Evolutionary conservation across 2,888 invertebrate species (phyloP), one percentile per base, ranked within the genome.

Genomic region (Anaspis maculata): DNA sequence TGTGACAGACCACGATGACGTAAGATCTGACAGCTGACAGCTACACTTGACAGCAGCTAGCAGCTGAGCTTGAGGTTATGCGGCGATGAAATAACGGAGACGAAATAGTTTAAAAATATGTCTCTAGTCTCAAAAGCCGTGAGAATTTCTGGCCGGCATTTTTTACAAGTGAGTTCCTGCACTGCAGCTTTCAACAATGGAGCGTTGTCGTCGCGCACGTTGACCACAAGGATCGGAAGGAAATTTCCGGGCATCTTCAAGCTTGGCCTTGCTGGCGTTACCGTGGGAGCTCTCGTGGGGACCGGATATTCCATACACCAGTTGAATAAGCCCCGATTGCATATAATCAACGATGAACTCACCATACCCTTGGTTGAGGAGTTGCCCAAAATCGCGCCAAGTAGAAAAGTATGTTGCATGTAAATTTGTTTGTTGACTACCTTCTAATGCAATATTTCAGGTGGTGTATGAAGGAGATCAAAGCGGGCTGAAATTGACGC

Each of bases 401-500:
- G 72, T 3, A 62, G 71, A 58, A 52, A 59, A 48, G 74, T 74
- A 60, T 9, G 9, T 19, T 19, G 5, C 19, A 19, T 19, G 9
- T 19, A 6, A 19, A 6, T 19, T 19, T 32, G 16, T 33, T 30
- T 12, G 5, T 23, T 24, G 24, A 5, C 24, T 24, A 14, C 13
- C 10, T 30, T 25, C 12, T 21, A 3, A 27, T 27, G 9, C 25
- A 44, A 42, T 45, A 33, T 72, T 71, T 35, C 54, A 86, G 78
- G 68, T 84, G 32, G 49, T 72, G 7, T 79, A 74, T 56, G 72
- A 79, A 0, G 66, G 71, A 3, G 86, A 88, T 56, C 66, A 58
- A 1, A 72, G 72, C 25, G 79, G 81, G 14, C 66, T 92, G 35
- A 81, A 90, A 48, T 66, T 98, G 26, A 83, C 88, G 0, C 69